A percentile compares a stretch with the other conserved stretches of the same genome.
phyloP scores from a whole-genome alignment of 2,113 vertebrate genomes.

The Sakesphorus luctuosus region DNA sequence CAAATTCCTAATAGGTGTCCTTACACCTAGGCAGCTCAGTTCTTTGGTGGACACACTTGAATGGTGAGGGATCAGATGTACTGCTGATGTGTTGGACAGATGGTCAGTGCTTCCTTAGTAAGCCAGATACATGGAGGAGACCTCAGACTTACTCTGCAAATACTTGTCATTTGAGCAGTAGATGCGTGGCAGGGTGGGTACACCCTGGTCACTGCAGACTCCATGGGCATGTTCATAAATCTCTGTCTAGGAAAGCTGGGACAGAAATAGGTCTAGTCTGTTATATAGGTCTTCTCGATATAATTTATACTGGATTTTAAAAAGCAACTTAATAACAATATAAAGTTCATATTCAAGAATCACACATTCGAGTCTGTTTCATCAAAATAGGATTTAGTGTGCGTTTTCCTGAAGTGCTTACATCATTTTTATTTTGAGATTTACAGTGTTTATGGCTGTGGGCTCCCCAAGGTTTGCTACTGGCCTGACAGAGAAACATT shows the following conservation, averaged over 20 bases:
- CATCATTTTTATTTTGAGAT: neutral
- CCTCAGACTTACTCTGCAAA: neutral
- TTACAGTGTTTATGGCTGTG: neutral
- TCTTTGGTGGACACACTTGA: neutral
- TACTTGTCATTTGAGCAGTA: neutral
- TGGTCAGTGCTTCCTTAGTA: neutral
- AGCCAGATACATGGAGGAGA: neutral
- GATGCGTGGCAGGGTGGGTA: neutral
- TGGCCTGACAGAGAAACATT: neutral
- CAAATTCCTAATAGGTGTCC: neutral
- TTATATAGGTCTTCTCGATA: accelerated
- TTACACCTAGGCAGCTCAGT: neutral
- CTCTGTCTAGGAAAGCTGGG: neutral
- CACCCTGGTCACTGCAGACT: neutral
- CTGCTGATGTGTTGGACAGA: neutral
- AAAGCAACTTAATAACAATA: neutral
- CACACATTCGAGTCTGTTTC: neutral
- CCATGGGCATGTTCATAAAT: neutral
- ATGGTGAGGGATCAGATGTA: neutral
- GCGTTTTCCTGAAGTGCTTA: neutral
- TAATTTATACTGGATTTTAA: neutral
- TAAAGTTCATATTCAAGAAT: neutral
- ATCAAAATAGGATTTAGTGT: neutral
- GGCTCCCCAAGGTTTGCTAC: neutral
- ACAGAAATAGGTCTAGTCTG: neutral